Percentiles rank a stretch among this genome's conserved stretches.
phyloP scores from a whole-genome alignment of 2,888 invertebrate genomes.

The Cecidostiba fungosa region DNA sequence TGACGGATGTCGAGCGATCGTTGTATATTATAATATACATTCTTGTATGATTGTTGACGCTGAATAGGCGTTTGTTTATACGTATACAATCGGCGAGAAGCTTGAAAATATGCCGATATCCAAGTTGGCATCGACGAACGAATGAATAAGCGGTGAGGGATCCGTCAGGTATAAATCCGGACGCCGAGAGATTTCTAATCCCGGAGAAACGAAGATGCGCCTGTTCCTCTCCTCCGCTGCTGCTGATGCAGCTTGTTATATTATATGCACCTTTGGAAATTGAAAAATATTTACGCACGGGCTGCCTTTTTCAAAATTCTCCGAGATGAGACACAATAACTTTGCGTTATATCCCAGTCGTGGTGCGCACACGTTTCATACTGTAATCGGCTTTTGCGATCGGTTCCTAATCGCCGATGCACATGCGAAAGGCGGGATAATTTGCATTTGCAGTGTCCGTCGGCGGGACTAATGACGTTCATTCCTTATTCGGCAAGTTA shows the following conservation, averaged over 20 bases:
- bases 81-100: too few relatives aligned
- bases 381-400: not conserved
- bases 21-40: too few relatives aligned
- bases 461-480: conserved; percentile 12
- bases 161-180: conserved; percentile 58
- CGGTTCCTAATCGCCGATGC: not conserved
- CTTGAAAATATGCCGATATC: not conserved
- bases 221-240: not conserved
- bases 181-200: conserved; percentile 54
- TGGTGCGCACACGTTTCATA: not conserved
- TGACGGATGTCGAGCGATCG: conserved; percentile 37
- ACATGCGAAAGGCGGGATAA: conserved; percentile 18
- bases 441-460: conserved; percentile 7
- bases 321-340: too few relatives aligned
- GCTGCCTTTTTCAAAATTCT: not conserved
- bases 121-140: conserved; percentile 12
- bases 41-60: too few relatives aligned
- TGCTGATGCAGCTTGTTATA: not conserved
- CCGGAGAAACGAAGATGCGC: conserved; percentile 17
- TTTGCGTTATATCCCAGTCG: too few relatives aligned
- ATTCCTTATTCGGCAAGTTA: not conserved
- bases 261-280: conserved; percentile 21
- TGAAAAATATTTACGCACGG: conserved; percentile 49
- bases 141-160: not conserved
- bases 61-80: too few relatives aligned